Evolutionary conservation across 2,113 vertebrate genomes (phyloP).

Genomic region (Phylloscopus whistleri): DNA sequence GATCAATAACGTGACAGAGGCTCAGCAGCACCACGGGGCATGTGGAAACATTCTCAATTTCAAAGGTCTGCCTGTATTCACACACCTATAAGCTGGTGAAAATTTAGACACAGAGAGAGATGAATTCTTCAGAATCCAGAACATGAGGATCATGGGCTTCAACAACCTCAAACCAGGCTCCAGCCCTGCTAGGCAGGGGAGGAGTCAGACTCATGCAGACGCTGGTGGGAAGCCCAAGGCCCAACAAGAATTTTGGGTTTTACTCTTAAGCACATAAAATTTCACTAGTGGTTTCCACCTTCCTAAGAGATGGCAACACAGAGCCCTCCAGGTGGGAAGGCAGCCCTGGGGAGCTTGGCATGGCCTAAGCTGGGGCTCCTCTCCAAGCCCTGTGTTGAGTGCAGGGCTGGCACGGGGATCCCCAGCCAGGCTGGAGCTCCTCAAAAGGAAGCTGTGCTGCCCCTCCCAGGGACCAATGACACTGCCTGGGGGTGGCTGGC

Average conservation of each 20-base stretch:
- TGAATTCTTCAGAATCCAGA: background rate
- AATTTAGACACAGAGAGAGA: background rate
- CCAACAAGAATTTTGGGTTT: background rate
- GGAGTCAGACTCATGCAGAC: background rate
- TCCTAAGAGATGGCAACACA: background rate
- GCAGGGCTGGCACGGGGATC: background rate
- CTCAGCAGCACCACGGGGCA: too few species aligned
- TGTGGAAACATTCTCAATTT: background rate
- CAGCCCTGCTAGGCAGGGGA: background rate
- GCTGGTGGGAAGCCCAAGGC: background rate
- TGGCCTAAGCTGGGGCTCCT: background rate
- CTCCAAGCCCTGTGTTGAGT: fast-evolving
- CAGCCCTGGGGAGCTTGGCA: background rate
- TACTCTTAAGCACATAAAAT: background rate
- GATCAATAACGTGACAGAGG: too few species aligned
- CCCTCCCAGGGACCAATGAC: background rate
- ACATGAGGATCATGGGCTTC: fast-evolving
- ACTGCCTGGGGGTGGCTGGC: background rate
- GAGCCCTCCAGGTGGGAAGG: background rate
- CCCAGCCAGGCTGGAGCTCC: background rate
- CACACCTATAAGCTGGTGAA: background rate
- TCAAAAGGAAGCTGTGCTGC: background rate
- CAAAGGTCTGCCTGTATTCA: background rate
- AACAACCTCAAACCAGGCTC: background rate
- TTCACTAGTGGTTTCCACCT: background rate